Conservation (phyloP, 2,888 invertebrate species). For the Lasioglossum villosulum region DNA sequence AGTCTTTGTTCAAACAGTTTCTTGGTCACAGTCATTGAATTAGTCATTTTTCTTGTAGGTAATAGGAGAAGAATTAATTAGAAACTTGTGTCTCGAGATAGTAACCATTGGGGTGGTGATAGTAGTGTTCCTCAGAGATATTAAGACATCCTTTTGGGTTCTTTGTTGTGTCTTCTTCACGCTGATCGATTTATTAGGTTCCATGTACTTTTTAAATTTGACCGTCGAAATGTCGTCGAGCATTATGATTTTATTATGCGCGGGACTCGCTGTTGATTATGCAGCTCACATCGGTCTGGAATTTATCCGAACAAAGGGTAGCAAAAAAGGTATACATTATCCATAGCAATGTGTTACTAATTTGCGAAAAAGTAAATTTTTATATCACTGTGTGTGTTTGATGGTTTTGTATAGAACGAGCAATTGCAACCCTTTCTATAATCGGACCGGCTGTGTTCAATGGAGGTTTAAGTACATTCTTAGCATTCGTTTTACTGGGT, state of each 20-base stretch:
- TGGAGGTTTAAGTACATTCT: conserved; percentile 86
- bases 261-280: conserved; percentile 86
- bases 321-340: conserved; percentile 81
- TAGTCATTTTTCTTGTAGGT: conserved; percentile 68
- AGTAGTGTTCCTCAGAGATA: conserved; percentile 83
- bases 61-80: conserved; percentile 81
- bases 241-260: conserved; percentile 84
- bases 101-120: conserved; percentile 84
- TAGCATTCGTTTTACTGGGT: conserved; percentile 85
- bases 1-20: not conserved
- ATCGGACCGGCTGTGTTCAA: conserved; percentile 86
- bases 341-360: not conserved
- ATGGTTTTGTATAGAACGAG: conserved; percentile 75
- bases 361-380: not conserved
- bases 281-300: conserved; percentile 85
- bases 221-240: conserved; percentile 85
- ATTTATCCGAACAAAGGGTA: conserved; percentile 84
- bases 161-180: conserved; percentile 84
- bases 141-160: conserved; percentile 84
- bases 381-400: not conserved
- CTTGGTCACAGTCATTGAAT: not conserved
- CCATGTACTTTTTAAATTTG: conserved; percentile 85
- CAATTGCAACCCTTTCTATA: conserved; percentile 82
- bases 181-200: conserved; percentile 84
- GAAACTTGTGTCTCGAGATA: conserved; percentile 84